Evolutionary conservation across 1,140 invertebrate species (phyloP), one percentile per base, ranked within the genome.

Genomic region (Drosophila nebulosa): DNA sequence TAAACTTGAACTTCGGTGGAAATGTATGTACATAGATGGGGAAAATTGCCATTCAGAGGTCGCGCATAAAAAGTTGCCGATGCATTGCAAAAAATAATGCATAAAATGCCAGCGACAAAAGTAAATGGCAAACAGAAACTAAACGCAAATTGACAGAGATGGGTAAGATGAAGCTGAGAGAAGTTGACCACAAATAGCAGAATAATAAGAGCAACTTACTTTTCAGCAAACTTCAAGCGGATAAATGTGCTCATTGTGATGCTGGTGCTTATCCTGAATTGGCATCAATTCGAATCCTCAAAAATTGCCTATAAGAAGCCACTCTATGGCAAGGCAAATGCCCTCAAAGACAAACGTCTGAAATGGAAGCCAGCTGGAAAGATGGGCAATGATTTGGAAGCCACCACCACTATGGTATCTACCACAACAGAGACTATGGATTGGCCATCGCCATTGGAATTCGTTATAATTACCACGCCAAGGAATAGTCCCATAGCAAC

Each of bases 281-380:
- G 35, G 63, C 68, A 53, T 21, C 68, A 77, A 9, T 55, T 75
- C 55, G 81, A 42, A 5, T 74, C 69, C 56, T 90, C 65, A 4
- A 90, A 90, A 50, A 86, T 90, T 2, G 79, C 81, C 4, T 90
- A 90, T 57, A 90, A 89, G 57, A 90, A 90, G 42, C 67, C 84
- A 1, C 65, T 90, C 9, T 73, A 78, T 16, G 78, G 75, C 16
- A 79, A 80, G 14, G 42, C 27, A 1, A 71, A 76, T 36, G 51
- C 46, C n/a, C 51, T 73, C 10, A 86, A 89, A 65, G 85, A 89
- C 12, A 78, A 78, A n/a, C 74, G 75, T 1, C 0, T 57, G 4
- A 80, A 30, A 76, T 52, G 10, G 18, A 21, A 6, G 22, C 2
- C 18, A 60, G 26, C 3, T 3, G 10, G 3, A 1, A 14, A 3